Evolutionary conservation across 37 sponge, comb jelly and placozoan genomes (phyloP), one percentile per base, ranked within the genome.

Genomic region (Aphrocallistes beatrix): DNA sequence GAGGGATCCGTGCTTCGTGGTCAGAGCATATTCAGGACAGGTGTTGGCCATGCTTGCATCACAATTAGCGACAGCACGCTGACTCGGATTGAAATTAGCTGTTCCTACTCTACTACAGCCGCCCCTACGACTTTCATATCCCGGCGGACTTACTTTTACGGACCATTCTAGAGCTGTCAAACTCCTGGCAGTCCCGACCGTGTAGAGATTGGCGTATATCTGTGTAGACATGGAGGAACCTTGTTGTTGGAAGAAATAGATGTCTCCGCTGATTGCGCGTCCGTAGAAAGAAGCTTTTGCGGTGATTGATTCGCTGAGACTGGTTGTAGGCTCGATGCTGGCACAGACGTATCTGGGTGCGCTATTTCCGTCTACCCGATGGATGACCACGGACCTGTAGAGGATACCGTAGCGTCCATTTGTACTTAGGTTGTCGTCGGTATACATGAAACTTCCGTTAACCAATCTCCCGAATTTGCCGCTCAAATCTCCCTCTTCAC

Each of bases 401-500:
- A 84, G 36, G 23, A 84, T 84, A 37, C 84, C 48, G 25, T 84
- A 38, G 13, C 49, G 84, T 38, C 84, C 84, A 37, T 8, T 38
- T 84, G 36, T 16, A 30, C 48, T 39, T 9, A 84, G 38, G 36
- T 84, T 36, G 48, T 1, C 30, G 13, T 39, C 45, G 16, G 16
- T 23, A n/a, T 38, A 42, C 28, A 45, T 84, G 30, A 38, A 38
- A 10, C 28, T 84, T 23, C 84, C 84, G 13, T 39, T 28, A 1
- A 36, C 0, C 3, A 84, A 25, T 1, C 36, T 30, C 37, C 84
- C 84, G 36, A 84, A 84, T 84, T 45, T 84, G 0, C 84, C 84
- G 10, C 49, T 45, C 84, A 84, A 45, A 39, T 84, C 84, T 6
- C 84, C 84, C 3, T 32, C 49, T 84, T 84, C 84, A 37, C 84